Conservation (phyloP, 2,888 invertebrate species). For the Hydraecia micacea region DNA sequence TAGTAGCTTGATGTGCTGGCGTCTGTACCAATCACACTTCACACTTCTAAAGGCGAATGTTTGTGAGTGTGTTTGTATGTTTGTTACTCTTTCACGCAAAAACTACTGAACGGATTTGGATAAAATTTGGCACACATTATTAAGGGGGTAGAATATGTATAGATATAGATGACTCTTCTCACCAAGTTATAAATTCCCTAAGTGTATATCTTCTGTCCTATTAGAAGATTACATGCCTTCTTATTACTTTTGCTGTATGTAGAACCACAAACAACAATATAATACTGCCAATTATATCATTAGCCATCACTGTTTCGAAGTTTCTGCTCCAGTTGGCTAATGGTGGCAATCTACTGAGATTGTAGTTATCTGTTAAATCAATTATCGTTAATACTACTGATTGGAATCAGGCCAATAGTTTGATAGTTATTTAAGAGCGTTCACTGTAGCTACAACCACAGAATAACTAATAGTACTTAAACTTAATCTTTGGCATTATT, state of each 20-base stretch:
- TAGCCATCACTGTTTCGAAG: conserved; percentile 21
- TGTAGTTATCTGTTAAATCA: conserved; percentile 35
- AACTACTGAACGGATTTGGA: too few relatives aligned
- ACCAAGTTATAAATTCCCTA: background rate
- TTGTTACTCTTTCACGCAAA: too few relatives aligned
- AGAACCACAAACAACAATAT: background rate
- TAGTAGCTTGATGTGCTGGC: too few relatives aligned
- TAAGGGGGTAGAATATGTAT: too few relatives aligned
- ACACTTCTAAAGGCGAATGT: too few relatives aligned
- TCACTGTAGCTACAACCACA: background rate
- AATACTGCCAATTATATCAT: background rate
- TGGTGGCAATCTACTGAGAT: conserved; percentile 25
- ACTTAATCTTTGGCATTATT: background rate
- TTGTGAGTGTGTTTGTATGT: too few relatives aligned
- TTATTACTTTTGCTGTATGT: too few relatives aligned
- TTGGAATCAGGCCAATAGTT: background rate
- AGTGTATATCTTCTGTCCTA: background rate
- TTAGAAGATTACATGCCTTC: too few relatives aligned
- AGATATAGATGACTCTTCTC: background rate
- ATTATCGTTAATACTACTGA: conserved; percentile 15
- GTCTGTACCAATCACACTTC: too few relatives aligned
- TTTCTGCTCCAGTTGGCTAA: conserved; percentile 46
- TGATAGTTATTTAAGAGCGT: background rate
- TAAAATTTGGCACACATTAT: too few relatives aligned
- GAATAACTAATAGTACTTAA: too few relatives aligned